These are phyloP conservation scores for Ephydatia muelleri DNA, from an alignment of 37 sponge, comb jelly and placozoan species.

Conservation along the genomic window DNA sequence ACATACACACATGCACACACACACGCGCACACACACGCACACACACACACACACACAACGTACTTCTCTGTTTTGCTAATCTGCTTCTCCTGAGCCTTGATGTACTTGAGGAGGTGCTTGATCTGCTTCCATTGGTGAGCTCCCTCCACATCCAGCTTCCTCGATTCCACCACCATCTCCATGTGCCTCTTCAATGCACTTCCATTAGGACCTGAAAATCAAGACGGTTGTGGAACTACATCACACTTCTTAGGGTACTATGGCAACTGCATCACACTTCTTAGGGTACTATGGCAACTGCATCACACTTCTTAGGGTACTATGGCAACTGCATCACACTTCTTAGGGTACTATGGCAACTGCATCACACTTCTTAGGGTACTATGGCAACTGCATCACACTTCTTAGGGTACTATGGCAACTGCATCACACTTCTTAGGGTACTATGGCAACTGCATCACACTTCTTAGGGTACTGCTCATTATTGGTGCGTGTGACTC, in stretches of 20 bases:
- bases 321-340: too few relatives aligned
- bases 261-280: not conserved
- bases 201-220: not conserved
- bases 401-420: too few relatives aligned
- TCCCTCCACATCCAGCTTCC: slow-evolving; percentile 57
- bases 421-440: too few relatives aligned
- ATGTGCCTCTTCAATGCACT: slow-evolving; percentile 40
- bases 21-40: not conserved
- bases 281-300: too few relatives aligned
- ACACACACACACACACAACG: not conserved
- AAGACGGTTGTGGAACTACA: not conserved
- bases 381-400: too few relatives aligned
- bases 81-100: slow-evolving; percentile 70
- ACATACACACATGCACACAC: not conserved
- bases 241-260: not conserved
- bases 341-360: too few relatives aligned
- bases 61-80: slow-evolving; percentile 56
- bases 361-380: too few relatives aligned
- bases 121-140: slow-evolving; percentile 64
- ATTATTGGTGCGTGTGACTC: too few relatives aligned
- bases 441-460: too few relatives aligned
- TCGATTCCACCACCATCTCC: slow-evolving; percentile 41
- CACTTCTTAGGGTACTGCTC: too few relatives aligned
- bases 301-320: too few relatives aligned
- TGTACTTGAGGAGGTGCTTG: slow-evolving; percentile 69